Evolutionary conservation across 2,113 vertebrate species (phyloP).

Genomic region (Microtus ochrogaster): DNA sequence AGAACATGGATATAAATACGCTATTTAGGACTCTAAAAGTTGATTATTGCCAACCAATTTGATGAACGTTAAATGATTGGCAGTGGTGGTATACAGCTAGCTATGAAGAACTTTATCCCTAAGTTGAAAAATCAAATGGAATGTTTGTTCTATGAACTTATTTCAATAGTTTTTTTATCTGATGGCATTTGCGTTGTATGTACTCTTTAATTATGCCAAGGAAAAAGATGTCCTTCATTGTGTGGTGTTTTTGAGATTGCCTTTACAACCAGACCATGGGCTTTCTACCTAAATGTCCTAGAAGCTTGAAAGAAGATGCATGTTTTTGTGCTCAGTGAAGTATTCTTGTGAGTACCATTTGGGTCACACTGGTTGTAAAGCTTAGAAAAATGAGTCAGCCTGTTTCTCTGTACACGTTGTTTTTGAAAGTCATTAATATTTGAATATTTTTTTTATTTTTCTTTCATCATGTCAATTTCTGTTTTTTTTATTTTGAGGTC

Average conservation of each 20-base stretch:
- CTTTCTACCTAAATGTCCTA: background rate
- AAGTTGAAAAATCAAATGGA: background rate
- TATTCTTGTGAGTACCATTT: background rate
- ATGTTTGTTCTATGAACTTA: background rate
- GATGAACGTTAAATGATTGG: conserved; percentile 16
- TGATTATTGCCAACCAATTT: background rate
- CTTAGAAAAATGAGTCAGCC: background rate
- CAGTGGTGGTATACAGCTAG: background rate
- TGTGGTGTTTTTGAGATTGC: background rate
- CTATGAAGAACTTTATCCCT: background rate
- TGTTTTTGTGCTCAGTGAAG: background rate
- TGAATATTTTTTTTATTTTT: background rate
- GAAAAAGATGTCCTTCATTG: background rate
- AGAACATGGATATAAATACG: background rate
- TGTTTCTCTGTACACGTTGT: background rate
- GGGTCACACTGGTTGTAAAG: background rate
- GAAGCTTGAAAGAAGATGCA: background rate
- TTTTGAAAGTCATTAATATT: background rate
- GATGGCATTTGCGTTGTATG: background rate
- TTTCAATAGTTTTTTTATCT: background rate
- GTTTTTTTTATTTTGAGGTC: background rate
- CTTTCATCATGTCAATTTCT: conserved; percentile 1
- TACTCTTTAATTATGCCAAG: background rate
- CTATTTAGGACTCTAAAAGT: background rate
- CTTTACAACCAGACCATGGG: background rate